These are phyloP conservation scores for Apis dorsata DNA, from an alignment of 1,140 invertebrate species.

Conservation along the genomic window DNA sequence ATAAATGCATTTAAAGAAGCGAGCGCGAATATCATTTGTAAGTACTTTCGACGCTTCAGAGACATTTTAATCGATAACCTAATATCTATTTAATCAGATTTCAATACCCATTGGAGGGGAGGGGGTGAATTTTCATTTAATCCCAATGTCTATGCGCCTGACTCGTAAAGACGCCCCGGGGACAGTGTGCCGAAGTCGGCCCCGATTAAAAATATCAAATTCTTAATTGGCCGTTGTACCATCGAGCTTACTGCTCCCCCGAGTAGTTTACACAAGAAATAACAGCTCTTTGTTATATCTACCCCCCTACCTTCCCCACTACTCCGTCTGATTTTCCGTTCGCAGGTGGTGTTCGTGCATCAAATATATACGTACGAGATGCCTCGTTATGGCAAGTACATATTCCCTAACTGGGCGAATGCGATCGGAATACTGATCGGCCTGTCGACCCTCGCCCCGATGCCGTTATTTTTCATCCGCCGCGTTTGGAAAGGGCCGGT, in stretches of 20 bases:
- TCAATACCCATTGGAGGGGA: neutral
- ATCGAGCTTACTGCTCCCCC: neutral
- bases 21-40: fast-evolving
- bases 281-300: conserved; percentile 1
- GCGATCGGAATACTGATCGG: conserved; percentile 86
- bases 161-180: neutral
- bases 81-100: neutral
- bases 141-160: neutral
- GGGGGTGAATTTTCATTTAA: conserved; percentile 6
- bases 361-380: conserved; percentile 83
- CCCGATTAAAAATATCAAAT: conserved; percentile 60
- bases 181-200: conserved; percentile 11
- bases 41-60: too few relatives aligned
- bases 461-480: conserved; percentile 82
- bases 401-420: conserved; percentile 85
- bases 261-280: conserved; percentile 9
- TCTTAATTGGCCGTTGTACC: conserved; percentile 53
- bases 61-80: neutral
- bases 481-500: conserved; percentile 79
- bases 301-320: neutral
- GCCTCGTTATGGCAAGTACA: conserved; percentile 82
- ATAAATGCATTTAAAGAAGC: neutral
- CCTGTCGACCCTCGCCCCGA: conserved; percentile 82
- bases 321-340: conserved; percentile 41
- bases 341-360: conserved; percentile 85